These are phyloP conservation scores for Mugil cephalus DNA, from an alignment of 2,113 vertebrate species.

Conservation along the genomic window DNA sequence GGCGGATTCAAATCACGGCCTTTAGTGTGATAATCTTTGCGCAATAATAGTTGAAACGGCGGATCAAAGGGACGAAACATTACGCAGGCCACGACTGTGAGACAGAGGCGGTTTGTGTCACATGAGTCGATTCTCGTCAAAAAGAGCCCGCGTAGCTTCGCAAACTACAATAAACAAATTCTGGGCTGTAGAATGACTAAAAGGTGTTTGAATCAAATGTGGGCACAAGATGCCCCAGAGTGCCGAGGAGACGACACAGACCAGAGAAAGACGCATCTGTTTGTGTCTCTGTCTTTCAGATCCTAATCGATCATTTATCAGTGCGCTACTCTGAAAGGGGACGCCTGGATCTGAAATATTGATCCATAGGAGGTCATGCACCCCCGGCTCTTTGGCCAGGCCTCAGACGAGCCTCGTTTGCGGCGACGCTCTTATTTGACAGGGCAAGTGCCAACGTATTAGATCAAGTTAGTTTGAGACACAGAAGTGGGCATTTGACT, in stretches of 20 bases:
- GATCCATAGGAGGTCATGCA: constrained; percentile 80
- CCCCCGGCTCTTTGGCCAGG: constrained; percentile 68
- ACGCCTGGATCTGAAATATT: constrained; percentile 78
- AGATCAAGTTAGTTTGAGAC: constrained; percentile 44
- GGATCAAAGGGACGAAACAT: constrained; percentile 7
- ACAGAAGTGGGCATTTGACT: constrained; percentile 8
- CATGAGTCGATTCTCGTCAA: not conserved
- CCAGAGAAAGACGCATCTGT: constrained; percentile 76
- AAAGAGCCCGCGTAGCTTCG: constrained; percentile 6
- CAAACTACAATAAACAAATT: constrained; percentile 10
- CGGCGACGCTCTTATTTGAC: constrained; percentile 60
- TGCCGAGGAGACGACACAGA: constrained; percentile 40
- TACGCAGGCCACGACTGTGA: not conserved
- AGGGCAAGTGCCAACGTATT: constrained; percentile 38
- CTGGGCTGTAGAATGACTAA: not conserved
- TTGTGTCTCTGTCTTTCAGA: constrained; percentile 75
- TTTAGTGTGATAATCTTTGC: constrained; percentile 31
- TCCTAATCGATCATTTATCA: constrained; percentile 84
- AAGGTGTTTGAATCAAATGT: constrained; percentile 48
- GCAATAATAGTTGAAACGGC: constrained; percentile 31
- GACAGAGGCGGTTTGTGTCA: not conserved
- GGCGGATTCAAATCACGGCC: constrained; percentile 31
- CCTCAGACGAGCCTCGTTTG: constrained; percentile 76
- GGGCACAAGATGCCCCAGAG: constrained; percentile 31
- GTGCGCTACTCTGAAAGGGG: constrained; percentile 75